These are phyloP conservation scores for Geodia barretti DNA, from an alignment of 37 sponge, comb jelly and placozoan genomes.

Conservation along the genomic window DNA sequence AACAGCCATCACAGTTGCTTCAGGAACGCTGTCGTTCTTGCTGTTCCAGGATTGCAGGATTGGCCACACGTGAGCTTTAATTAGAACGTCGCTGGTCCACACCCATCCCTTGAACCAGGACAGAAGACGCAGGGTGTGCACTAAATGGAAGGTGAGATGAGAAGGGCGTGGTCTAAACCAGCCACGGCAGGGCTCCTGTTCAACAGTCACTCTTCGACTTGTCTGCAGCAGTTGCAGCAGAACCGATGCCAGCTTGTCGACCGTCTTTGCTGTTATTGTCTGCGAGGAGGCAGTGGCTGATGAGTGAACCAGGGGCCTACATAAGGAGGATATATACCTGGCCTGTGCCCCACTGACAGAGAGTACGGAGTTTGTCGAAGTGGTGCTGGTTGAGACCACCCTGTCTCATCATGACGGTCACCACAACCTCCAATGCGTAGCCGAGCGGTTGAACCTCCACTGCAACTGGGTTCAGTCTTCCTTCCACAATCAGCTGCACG, in stretches of 20 bases:
- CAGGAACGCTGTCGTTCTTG: slow-evolving; percentile 23
- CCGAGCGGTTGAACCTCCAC: slow-evolving; percentile 49
- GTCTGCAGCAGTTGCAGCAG: slow-evolving; percentile 37
- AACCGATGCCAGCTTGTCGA: slow-evolving; percentile 2
- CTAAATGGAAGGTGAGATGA: slow-evolving; percentile 33
- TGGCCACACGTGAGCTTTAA: slow-evolving; percentile 57
- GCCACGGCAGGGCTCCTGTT: neutral
- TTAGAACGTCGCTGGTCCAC: slow-evolving; percentile 61
- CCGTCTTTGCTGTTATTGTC: neutral
- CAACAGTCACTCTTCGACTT: slow-evolving; percentile 29
- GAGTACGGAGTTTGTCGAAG: neutral
- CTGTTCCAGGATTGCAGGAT: slow-evolving; percentile 58
- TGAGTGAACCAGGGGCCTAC: neutral
- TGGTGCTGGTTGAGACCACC: neutral
- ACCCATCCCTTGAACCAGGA: slow-evolving; percentile 44
- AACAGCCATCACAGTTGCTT: slow-evolving; percentile 46
- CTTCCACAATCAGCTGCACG: neutral
- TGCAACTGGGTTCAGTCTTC: neutral
- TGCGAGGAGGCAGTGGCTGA: neutral
- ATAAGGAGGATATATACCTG: neutral
- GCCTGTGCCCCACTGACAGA: slow-evolving; percentile 14
- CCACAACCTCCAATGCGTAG: slow-evolving; percentile 49
- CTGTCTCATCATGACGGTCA: slow-evolving; percentile 9
- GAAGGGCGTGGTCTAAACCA: slow-evolving; percentile 48
- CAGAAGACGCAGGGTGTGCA: slow-evolving; percentile 38